These are phyloP conservation scores for Procapra przewalskii DNA, from an alignment of 2,113 vertebrate species.

Conservation along the genomic window DNA sequence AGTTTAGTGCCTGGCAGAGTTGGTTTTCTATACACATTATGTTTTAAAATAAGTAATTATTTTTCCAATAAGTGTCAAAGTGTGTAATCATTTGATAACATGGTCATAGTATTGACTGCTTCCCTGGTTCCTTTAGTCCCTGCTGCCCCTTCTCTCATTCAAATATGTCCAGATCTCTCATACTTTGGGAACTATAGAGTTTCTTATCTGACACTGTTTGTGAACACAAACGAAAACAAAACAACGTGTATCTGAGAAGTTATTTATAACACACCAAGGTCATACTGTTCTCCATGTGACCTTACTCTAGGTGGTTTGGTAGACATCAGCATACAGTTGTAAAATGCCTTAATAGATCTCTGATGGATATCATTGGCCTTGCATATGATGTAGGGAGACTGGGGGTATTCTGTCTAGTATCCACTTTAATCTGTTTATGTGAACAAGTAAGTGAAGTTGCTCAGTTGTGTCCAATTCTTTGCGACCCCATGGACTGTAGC, in stretches of 20 bases:
- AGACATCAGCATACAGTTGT: not conserved
- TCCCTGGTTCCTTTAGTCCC: not conserved
- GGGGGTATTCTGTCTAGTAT: not conserved
- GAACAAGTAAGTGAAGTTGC: not conserved
- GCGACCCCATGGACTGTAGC: not conserved
- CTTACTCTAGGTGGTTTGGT: not conserved
- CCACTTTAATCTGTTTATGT: not conserved
- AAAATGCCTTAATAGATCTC: not conserved
- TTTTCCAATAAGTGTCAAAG: not conserved
- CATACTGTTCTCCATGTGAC: not conserved
- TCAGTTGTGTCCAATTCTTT: accelerated
- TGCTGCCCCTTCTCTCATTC: not conserved
- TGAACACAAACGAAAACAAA: not conserved
- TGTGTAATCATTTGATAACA: not conserved
- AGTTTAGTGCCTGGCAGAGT: not conserved
- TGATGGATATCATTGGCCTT: not conserved
- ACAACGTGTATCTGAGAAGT: not conserved
- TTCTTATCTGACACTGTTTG: not conserved
- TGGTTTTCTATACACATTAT: not conserved
- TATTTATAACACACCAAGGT: not conserved
- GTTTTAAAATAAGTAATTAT: not conserved
- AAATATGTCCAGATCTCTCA: not conserved
- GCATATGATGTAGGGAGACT: not conserved
- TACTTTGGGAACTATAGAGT: not conserved
- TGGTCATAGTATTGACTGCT: not conserved